Percentiles rank a stretch among this genome's conserved stretches.
Evolutionary conservation across 2,797 vertebrate genomes (phyloP).

Genomic region (Crocodylus rhombifer): DNA sequence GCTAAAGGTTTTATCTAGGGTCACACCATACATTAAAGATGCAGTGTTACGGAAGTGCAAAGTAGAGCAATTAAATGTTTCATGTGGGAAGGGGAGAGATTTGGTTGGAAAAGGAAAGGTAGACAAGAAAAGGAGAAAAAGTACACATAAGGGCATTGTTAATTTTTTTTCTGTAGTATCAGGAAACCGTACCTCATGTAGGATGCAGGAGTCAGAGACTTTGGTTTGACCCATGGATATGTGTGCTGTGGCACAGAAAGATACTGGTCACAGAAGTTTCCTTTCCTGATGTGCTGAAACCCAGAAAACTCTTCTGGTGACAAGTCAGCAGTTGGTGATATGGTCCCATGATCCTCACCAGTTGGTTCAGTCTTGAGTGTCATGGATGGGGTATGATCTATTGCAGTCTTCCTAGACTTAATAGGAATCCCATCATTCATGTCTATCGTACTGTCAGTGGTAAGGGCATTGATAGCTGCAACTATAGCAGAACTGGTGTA

Average conservation of each 20-base stretch:
- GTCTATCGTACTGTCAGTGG: slow-evolving; percentile 91
- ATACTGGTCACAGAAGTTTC: slow-evolving; percentile 90
- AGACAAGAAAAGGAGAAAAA: slow-evolving; percentile 6
- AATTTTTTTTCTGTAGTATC: neutral
- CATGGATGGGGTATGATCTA: slow-evolving; percentile 86
- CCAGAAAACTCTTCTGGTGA: slow-evolving; percentile 86
- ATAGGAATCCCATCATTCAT: slow-evolving; percentile 91
- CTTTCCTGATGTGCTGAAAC: slow-evolving; percentile 90
- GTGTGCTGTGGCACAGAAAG: slow-evolving; percentile 93
- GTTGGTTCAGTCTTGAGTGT: slow-evolving; percentile 92
- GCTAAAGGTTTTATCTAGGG: neutral
- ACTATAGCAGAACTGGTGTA: slow-evolving; percentile 98
- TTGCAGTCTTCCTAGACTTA: slow-evolving; percentile 91
- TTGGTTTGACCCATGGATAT: slow-evolving; percentile 94
- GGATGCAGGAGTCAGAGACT: slow-evolving; percentile 81
- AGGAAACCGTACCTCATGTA: slow-evolving; percentile 87
- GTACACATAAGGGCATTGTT: neutral
- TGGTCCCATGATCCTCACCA: slow-evolving; percentile 85
- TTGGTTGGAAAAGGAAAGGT: neutral
- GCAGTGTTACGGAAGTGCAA: neutral
- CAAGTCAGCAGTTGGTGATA: slow-evolving; percentile 81
- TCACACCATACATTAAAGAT: neutral
- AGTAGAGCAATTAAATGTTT: neutral
- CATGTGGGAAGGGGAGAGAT: neutral
- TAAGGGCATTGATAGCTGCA: slow-evolving; percentile 96